Base-by-base conservation (phyloP, 2,888 invertebrate genomes). In the Pomacea canaliculata region DNA sequence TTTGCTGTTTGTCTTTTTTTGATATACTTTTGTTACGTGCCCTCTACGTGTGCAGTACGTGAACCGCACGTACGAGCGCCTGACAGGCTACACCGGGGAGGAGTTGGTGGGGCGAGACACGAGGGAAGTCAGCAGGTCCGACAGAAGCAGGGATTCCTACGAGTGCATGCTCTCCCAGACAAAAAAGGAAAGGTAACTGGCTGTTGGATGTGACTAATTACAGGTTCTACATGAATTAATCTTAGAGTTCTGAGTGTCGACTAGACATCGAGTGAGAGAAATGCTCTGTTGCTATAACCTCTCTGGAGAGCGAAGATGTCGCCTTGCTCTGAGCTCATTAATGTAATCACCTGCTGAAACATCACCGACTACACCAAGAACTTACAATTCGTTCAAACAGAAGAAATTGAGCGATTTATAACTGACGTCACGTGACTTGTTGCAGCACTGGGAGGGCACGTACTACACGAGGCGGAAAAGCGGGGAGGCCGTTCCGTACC, bases 61-160 rank as follows among this genome's bases (percentile, higher is more conserved):
- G 83, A 97, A 97, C 91, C 94, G 95, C 87, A 94, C 96, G 46
- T 95, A 95, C 91, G 96, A 96, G 91, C 94, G 95, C 80, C 92
- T 95, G 82, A 93, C 97, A 81, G 96, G 97, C 65, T 94, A 93
- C 91, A 93, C 93, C 83, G 92, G 92, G 84, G 94, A 93, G 73
- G 94, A 94, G 80, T 91, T 94, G 56, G 84, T 93, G 46, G 94
- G 94, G 19, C 93, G 92, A 88, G 93, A 93, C 84, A 91, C 94
- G 23, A 91, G 92, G 80, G 94, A 94, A 76, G 86, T 93, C 76
- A 91, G 92, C 77, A 90, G 91, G 73, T 91, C 91, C 80, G 93
- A 93, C 91, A 89, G 86, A 75, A 87, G 88, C 78, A 90, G 88
- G 80, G 91, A 91, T 70, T 82, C 89, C 19, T 83, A 86, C 70